A percentile compares a stretch with the other conserved stretches of the same genome.
phyloP scores from a whole-genome alignment of 2,797 vertebrate species.

The Gouania willdenowi region DNA sequence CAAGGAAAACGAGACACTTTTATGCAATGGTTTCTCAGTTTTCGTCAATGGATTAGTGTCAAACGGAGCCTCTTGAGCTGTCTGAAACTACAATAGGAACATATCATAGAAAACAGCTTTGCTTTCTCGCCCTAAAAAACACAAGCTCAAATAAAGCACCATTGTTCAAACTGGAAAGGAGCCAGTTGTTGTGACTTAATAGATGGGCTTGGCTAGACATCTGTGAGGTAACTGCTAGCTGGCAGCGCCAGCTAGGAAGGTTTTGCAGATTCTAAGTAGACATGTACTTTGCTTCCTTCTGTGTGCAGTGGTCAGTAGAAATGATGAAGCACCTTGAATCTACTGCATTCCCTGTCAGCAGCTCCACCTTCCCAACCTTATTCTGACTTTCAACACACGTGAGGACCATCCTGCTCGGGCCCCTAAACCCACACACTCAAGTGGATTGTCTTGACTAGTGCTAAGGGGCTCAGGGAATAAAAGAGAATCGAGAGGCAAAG shows the following conservation, averaged over 20 bases:
- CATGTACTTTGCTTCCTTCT: slow-evolving; percentile 55
- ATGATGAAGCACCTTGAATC: slow-evolving; percentile 72
- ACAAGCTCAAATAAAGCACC: slow-evolving; percentile 48
- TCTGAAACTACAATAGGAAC: slow-evolving; percentile 38
- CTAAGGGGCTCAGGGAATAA: slow-evolving; percentile 47
- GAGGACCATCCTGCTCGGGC: slow-evolving; percentile 14
- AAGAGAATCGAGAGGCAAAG: slow-evolving; percentile 14
- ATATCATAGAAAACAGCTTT: slow-evolving; percentile 14
- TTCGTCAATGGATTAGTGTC: slow-evolving; percentile 6
- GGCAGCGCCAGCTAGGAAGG: slow-evolving; percentile 56
- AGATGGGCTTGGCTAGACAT: slow-evolving; percentile 73
- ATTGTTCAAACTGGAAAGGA: slow-evolving; percentile 46
- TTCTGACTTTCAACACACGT: slow-evolving; percentile 44
- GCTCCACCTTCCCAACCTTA: slow-evolving; percentile 37
- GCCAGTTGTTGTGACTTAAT: slow-evolving; percentile 68
- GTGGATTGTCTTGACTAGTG: slow-evolving; percentile 37
- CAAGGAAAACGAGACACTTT: neutral
- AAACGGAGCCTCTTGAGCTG: slow-evolving; percentile 15
- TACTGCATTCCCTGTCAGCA: slow-evolving; percentile 35
- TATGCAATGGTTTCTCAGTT: slow-evolving; percentile 17
- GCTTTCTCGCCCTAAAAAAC: slow-evolving; percentile 20
- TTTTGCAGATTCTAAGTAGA: slow-evolving; percentile 61
- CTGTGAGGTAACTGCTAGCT: slow-evolving; percentile 70
- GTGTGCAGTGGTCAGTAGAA: slow-evolving; percentile 64
- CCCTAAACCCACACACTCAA: slow-evolving; percentile 37